Base-by-base conservation (phyloP, 2,888 invertebrate species). In the Synergus laeviventris region DNA sequence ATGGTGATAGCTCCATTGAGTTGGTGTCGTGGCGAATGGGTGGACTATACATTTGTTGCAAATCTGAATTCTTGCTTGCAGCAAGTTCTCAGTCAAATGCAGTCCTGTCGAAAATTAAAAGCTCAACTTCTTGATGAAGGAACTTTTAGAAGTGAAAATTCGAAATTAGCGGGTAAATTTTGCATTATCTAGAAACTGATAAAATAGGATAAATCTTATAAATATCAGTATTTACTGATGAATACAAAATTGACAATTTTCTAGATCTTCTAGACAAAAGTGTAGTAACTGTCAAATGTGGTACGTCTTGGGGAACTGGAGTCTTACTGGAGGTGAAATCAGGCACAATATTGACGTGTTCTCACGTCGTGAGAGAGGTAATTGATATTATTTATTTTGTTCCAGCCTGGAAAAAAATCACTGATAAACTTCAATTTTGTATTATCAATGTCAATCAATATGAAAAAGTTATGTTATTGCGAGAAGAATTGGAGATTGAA, bases 1-100 rank as follows among this genome's bases (percentile, higher is more conserved):
- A 90, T 92, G 81, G 93, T 94, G 82, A 91, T 94, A 61, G 93
- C 93, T 84, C 91, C 93, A 82, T 91, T 93, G 83, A 93, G 93
- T 77, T 94, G 94, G 94, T 94, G 93, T 91, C 92, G 93, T 42
- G 93, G 93, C 9, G 94, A 94, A 90, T 93, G 93, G 93, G 93
- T 94, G 79, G 94, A 94, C 74, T 92, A 94, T 80, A 93, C 94
- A 14, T 91, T 94, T 79, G 91, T 92, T 62, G 93, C 93, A 39
- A 92, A 93, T 79, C 89, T 94, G 36, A 87, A 88, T 61, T 90
- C 93, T 1, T 92, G 92, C 91, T 78, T 89, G 89, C 3, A 91
- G 90, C 82, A 91, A 91, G 85, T 91, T 61, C 80, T 87, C 74
- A 74, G 73, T 70, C 66, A 4, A 31, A 24, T 45, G 49, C 31